A percentile compares a stretch with the other conserved stretches of the same genome.
These are phyloP conservation scores for Drosophila sp. DNA, from an alignment of 1,140 invertebrate genomes.

Conservation along the genomic window DNA sequence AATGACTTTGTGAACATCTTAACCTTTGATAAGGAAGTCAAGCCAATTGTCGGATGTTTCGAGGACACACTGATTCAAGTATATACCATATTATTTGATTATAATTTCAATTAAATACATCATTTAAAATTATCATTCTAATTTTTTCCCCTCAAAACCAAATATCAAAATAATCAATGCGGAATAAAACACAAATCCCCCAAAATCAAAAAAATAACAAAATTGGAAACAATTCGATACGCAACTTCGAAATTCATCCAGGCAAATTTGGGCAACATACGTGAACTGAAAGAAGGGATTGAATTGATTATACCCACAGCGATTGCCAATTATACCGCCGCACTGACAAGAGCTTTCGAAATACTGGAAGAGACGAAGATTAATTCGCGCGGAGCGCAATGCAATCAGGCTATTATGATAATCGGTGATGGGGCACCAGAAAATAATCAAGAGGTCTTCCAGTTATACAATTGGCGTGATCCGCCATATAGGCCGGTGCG, in stretches of 20 bases:
- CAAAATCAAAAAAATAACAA: constrained; percentile 12
- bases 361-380: constrained; percentile 89
- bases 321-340: constrained; percentile 97
- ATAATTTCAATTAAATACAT: constrained; percentile 17
- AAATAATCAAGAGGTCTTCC: constrained; percentile 96
- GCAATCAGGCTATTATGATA: constrained; percentile 96
- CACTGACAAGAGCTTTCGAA: constrained; percentile 95
- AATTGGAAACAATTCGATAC: constrained; percentile 23
- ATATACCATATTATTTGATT: constrained; percentile 66
- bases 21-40: constrained; percentile 91
- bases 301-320: constrained; percentile 91
- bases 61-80: constrained; percentile 93
- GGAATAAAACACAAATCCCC: constrained; percentile 1
- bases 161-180: background rate
- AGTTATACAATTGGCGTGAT: constrained; percentile 92
- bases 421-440: constrained; percentile 98
- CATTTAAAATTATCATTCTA: constrained; percentile 41
- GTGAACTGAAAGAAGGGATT: constrained; percentile 93
- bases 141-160: constrained; percentile 46
- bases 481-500: constrained; percentile 91
- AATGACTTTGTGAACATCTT: constrained; percentile 99
- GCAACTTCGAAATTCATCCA: constrained; percentile 83
- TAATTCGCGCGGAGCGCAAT: constrained; percentile 87
- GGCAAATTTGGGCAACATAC: constrained; percentile 95
- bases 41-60: constrained; percentile 94